phyloP scores from a whole-genome alignment of 2,113 vertebrate genomes.

The Pelodiscus sinensis region DNA sequence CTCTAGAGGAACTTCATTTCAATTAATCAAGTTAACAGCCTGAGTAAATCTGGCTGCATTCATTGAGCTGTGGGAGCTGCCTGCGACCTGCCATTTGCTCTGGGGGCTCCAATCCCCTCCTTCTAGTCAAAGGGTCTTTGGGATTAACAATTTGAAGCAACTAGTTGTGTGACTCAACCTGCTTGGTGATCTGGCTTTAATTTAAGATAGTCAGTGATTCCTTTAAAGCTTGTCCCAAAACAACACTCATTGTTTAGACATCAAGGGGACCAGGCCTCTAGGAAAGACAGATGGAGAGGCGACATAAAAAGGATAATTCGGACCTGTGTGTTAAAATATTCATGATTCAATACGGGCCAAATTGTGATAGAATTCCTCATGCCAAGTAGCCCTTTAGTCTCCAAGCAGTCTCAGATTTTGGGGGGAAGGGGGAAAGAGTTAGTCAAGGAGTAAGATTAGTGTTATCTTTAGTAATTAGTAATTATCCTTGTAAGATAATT shows the following conservation, averaged over 20 bases:
- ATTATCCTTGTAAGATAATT: background rate
- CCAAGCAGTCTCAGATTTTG: background rate
- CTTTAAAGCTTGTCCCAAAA: background rate
- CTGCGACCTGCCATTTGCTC: background rate
- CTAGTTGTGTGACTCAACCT: rapidly evolving
- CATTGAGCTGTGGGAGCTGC: conserved; percentile 8
- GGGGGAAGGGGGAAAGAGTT: background rate
- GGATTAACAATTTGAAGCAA: background rate
- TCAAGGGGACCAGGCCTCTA: background rate
- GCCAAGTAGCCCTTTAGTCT: background rate
- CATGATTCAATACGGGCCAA: background rate
- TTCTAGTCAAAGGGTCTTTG: background rate
- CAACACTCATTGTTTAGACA: background rate
- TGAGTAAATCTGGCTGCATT: conserved; percentile 36
- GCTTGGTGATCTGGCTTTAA: background rate
- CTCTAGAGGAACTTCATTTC: conserved; percentile 78
- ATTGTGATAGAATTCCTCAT: background rate
- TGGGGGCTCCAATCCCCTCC: background rate
- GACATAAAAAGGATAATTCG: background rate
- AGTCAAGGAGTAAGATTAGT: no score
- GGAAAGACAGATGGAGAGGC: background rate
- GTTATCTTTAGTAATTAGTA: no score
- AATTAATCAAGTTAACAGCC: conserved; percentile 74
- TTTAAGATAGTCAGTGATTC: background rate
- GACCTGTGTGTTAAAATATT: background rate